Evolutionary conservation across 2,797 vertebrate genomes (phyloP), one percentile per base, ranked within the genome.

Genomic region (Oophaga sylvatica): DNA sequence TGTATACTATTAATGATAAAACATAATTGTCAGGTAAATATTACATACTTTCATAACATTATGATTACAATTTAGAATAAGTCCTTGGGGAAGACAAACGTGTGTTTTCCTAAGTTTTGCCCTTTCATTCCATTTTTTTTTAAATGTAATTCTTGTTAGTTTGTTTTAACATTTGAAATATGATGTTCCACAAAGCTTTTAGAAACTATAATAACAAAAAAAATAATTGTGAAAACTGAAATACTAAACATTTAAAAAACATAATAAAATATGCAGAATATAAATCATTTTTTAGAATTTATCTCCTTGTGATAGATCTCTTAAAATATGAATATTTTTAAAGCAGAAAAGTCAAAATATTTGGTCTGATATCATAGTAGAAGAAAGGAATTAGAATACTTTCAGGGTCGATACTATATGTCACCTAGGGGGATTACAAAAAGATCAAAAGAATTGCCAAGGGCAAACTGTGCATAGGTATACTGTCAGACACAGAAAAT

Each of bases 361-460:
- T 62, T 29, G 59, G 10, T 62, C 35, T 80, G 57, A 81, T 63
- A 81, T 22, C 31, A 81, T 22, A 45, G 35, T 0, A 63, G 9
- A 20, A 16, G 60, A 81, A 65, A 22, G 15, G 13, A 22, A 48
- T 81, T 48, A 63, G 20, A 62, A 81, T 65, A n/a, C 80, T 81
- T 81, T 81, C 31, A 48, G 35, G 31, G 20, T 26, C 48, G 20
- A 65, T 81, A 13, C 22, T 48, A 45, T 63, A 65, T 81, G 62
- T 26, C 80, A 81, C 80, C 80, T 81, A 13, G 62, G 62, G 80
- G 62, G 41, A 15, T 41, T 48, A 17, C 1, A 45, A 65, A 45
- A 35, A 81, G 80, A 81, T 81, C 80, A 81, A 65, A n/a, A 26
- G 48, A 48, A 81, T 26, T 45, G 80, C 80, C 20, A 48, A 67